phyloP scores from a whole-genome alignment of 2,113 vertebrate genomes.

The Pelusios castaneus region DNA sequence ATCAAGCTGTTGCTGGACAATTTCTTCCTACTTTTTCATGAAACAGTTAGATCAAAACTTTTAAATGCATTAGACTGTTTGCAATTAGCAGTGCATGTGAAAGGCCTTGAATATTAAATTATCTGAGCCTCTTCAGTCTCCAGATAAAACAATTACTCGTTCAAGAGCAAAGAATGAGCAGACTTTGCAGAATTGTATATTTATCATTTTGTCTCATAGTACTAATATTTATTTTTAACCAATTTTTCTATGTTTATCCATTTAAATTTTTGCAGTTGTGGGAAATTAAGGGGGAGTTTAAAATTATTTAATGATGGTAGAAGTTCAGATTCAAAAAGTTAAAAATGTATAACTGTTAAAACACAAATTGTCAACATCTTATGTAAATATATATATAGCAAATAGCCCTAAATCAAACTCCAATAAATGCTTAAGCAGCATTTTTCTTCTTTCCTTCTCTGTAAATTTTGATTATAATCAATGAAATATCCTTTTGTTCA shows the following conservation, averaged over 20 bases:
- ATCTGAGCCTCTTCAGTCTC: not conserved
- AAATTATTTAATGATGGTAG: not conserved
- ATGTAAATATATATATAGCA: not conserved
- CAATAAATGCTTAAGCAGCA: not conserved
- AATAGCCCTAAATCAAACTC: not conserved
- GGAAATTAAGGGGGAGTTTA: not conserved
- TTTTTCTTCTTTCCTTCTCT: not conserved
- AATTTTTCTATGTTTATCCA: not conserved
- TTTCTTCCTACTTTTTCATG: not conserved
- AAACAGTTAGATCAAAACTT: not conserved
- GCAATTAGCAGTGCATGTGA: not conserved
- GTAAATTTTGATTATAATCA: not conserved
- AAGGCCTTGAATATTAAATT: not conserved
- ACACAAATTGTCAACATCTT: not conserved
- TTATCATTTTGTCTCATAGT: not conserved
- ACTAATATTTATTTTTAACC: not conserved
- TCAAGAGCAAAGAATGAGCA: not conserved
- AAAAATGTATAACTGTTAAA: not conserved
- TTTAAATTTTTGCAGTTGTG: not conserved
- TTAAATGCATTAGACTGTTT: not conserved
- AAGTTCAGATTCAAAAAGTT: not conserved
- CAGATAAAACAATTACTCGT: not conserved
- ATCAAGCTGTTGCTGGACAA: accelerated
- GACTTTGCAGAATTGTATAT: not conserved
- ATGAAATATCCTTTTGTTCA: not conserved